Evolutionary conservation across 2,797 vertebrate genomes (phyloP).

Genomic region (Darevskia mixta): DNA sequence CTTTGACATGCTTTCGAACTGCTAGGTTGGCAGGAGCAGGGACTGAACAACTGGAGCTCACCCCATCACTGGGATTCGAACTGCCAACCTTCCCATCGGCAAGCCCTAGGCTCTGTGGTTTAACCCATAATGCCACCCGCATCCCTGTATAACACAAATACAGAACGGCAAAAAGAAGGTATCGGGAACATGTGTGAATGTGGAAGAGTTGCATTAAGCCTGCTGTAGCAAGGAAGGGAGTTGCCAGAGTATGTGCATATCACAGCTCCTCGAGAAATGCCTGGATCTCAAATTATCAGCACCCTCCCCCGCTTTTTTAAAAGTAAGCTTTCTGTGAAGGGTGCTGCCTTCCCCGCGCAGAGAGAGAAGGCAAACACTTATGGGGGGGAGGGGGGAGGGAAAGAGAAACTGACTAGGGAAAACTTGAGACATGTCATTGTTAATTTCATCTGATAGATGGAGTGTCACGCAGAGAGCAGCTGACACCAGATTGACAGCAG

Average conservation of each 20-base stretch:
- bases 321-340: neutral
- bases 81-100: no score
- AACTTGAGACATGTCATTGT: neutral
- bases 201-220: neutral
- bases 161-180: neutral
- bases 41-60: no score
- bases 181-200: neutral
- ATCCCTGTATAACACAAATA: neutral
- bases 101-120: no score
- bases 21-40: no score
- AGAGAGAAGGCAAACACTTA: neutral
- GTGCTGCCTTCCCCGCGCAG: neutral
- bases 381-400: neutral
- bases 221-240: neutral
- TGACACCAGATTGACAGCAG: slow-evolving; percentile 23
- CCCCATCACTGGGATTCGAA: no score
- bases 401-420: neutral
- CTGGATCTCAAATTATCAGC: neutral
- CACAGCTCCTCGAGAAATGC: neutral
- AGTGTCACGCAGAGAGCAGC: neutral
- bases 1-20: no score
- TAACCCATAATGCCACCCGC: no score
- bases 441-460: neutral
- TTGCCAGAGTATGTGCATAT: neutral
- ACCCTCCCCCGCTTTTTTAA: no score